Percentiles rank a stretch among this genome's conserved stretches.
Evolutionary conservation across 2,797 vertebrate species (phyloP).

Genomic region (Xyrichtys novacula): DNA sequence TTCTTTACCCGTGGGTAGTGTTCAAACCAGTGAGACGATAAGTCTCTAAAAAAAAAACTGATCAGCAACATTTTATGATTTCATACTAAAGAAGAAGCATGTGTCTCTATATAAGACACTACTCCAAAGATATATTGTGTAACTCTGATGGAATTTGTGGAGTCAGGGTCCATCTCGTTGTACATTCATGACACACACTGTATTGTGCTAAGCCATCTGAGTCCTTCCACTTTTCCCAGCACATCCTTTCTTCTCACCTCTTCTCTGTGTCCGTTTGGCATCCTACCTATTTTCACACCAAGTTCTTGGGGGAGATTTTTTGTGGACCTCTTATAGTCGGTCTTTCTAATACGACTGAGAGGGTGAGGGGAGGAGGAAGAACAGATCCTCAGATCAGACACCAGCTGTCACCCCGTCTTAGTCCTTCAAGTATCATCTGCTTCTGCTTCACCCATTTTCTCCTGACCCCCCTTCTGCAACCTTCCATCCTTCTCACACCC

Average conservation of each 20-base stretch:
- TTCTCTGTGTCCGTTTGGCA: conserved; percentile 3
- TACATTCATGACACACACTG: not conserved
- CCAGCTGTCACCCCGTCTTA: conserved; percentile 80
- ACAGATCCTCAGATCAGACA: conserved; percentile 84
- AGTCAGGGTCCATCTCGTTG: not conserved
- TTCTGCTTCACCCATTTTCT: conserved; percentile 59
- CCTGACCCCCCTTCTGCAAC: conserved; percentile 30
- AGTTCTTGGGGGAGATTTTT: conserved; percentile 4
- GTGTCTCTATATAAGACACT: too few relatives aligned
- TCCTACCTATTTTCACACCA: conserved; percentile 13
- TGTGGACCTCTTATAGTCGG: conserved; percentile 39
- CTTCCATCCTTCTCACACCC: conserved; percentile 25
- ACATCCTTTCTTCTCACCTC: conserved; percentile 16
- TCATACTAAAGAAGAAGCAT: too few relatives aligned
- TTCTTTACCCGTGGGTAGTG: too few relatives aligned
- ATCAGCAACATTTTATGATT: too few relatives aligned
- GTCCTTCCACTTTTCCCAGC: conserved; percentile 13
- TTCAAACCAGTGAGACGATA: too few relatives aligned
- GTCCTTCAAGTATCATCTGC: conserved; percentile 59
- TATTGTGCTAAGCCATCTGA: not conserved
- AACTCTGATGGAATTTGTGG: not conserved
- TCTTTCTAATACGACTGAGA: conserved; percentile 67
- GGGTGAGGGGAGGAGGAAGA: conserved; percentile 51
- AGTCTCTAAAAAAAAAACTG: too few relatives aligned
- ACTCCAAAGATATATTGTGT: not conserved